These are phyloP conservation scores for Enteromius anoplus DNA, from an alignment of 2,797 vertebrate genomes.

Conservation along the genomic window DNA sequence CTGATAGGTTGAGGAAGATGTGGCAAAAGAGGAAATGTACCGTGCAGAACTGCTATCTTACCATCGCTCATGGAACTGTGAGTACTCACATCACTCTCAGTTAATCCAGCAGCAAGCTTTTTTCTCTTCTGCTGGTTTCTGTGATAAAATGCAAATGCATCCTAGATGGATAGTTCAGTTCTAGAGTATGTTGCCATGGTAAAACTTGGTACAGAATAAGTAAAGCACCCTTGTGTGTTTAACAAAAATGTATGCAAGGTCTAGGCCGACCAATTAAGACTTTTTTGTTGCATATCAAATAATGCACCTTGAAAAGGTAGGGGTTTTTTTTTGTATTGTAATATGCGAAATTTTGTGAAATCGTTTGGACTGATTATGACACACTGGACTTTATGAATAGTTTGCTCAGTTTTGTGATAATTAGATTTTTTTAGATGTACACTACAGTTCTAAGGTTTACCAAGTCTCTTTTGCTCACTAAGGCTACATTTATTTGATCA, in stretches of 20 bases:
- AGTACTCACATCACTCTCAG: constrained; percentile 55
- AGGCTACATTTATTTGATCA: not conserved
- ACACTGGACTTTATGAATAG: not conserved
- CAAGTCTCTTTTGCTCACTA: not conserved
- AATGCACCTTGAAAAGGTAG: not conserved
- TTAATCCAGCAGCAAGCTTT: not conserved
- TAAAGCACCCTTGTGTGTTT: not conserved
- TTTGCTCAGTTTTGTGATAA: not conserved
- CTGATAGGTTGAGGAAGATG: constrained; percentile 78
- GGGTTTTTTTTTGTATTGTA: not conserved
- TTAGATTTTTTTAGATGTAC: not conserved
- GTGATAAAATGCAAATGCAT: not conserved
- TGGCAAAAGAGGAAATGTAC: constrained; percentile 84
- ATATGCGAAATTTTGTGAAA: not conserved
- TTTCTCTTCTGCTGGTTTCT: not conserved
- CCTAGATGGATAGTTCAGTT: not conserved
- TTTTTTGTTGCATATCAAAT: not conserved
- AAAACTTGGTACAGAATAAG: not conserved
- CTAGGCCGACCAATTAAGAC: not conserved
- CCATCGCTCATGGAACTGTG: constrained; percentile 80
- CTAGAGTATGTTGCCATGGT: not conserved
- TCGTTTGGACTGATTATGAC: not conserved
- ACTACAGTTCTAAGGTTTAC: not conserved
- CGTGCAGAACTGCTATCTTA: constrained; percentile 81
- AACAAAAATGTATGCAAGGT: not conserved